These are phyloP conservation scores for Clunio marinus DNA, from an alignment of 2,888 invertebrate genomes.

Conservation along the genomic window DNA sequence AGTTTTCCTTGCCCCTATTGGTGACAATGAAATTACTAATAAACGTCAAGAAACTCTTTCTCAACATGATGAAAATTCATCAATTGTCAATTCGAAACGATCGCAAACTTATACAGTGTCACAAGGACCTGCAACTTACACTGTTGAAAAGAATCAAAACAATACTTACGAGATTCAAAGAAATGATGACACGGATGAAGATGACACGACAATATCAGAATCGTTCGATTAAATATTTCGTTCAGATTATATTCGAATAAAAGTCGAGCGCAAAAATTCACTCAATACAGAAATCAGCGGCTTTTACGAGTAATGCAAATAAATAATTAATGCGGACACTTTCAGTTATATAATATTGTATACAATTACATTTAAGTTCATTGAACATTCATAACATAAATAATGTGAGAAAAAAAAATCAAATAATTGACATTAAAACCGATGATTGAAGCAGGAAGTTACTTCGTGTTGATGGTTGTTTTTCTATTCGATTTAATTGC, in stretches of 20 bases:
- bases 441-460: background rate
- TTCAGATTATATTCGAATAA: too few species aligned
- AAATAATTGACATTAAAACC: background rate
- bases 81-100: constrained; percentile 2
- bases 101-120: constrained; percentile 30
- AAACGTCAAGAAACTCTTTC: background rate
- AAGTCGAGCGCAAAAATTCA: too few species aligned
- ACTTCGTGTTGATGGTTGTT: background rate
- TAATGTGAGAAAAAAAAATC: background rate
- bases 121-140: constrained; percentile 23
- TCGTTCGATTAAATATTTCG: constrained; percentile 21
- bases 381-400: too few species aligned
- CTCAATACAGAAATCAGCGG: too few species aligned
- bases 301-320: too few species aligned
- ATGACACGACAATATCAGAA: constrained; percentile 30
- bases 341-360: too few species aligned
- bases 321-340: too few species aligned
- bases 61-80: background rate
- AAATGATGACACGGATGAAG: constrained; percentile 10
- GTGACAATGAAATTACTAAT: background rate
- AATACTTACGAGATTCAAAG: constrained; percentile 23
- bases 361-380: too few species aligned
- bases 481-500: background rate
- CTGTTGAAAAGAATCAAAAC: constrained; percentile 11
- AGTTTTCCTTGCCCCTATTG: constrained; percentile 13